A percentile compares a stretch with the other conserved stretches of the same genome.
These are phyloP conservation scores for Mesoclemmys tuberculata DNA, from an alignment of 2,113 vertebrate species.

Conservation along the genomic window DNA sequence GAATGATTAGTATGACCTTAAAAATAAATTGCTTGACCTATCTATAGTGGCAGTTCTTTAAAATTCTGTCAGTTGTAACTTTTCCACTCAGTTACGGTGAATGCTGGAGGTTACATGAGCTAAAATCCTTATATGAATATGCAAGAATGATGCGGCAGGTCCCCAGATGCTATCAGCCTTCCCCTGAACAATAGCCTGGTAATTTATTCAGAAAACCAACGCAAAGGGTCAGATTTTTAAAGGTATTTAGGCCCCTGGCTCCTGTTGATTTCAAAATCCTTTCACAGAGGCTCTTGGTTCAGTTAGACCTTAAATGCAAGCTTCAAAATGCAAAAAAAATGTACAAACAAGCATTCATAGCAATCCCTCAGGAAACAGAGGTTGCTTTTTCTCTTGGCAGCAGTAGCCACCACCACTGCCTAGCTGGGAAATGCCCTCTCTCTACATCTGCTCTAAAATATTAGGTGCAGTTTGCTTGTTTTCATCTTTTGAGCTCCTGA, in stretches of 20 bases:
- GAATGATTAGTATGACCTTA: slow-evolving; percentile 51
- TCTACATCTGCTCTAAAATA: background rate
- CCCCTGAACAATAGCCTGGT: background rate
- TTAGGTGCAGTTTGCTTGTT: background rate
- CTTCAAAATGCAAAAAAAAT: background rate
- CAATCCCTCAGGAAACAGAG: background rate
- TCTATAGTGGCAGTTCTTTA: background rate
- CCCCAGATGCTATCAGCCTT: background rate
- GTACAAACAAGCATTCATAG: background rate
- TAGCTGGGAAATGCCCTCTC: background rate
- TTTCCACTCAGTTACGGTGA: slow-evolving; percentile 5
- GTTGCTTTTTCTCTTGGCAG: background rate
- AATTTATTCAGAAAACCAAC: background rate
- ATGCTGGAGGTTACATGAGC: background rate
- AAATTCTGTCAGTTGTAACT: background rate
- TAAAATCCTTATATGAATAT: background rate
- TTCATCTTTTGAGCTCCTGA: background rate
- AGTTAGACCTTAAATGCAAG: too few relatives aligned
- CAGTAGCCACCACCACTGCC: background rate
- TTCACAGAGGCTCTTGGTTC: background rate
- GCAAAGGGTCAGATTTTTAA: background rate
- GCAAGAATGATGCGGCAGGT: background rate
- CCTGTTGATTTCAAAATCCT: background rate
- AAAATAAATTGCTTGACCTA: slow-evolving; percentile 51
- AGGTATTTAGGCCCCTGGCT: background rate